Percentiles rank a stretch among this genome's conserved stretches.
phyloP scores from a whole-genome alignment of 2,797 vertebrate genomes.

The Typhlichthys eigenmanni region DNA sequence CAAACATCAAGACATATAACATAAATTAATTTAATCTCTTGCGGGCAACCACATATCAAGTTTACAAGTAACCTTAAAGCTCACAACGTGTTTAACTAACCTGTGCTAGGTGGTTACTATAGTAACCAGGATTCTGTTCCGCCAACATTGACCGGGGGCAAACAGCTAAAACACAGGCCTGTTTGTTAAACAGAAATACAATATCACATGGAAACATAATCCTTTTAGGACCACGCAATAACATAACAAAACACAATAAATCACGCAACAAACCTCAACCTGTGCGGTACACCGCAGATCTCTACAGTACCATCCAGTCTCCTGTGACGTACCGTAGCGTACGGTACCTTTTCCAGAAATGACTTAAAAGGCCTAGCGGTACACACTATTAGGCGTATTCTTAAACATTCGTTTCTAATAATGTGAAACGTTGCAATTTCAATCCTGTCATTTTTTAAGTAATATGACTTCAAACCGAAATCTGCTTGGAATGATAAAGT shows the following conservation, averaged over 20 bases:
- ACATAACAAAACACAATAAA: conserved; percentile 7
- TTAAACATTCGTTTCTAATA: no score
- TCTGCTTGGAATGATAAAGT: background rate
- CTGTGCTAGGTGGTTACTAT: conserved; percentile 47
- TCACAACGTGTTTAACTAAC: background rate
- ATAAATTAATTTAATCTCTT: background rate
- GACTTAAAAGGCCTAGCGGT: no score
- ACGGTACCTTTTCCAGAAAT: no score
- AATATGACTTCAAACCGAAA: no score
- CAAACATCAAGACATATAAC: background rate
- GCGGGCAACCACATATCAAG: no score
- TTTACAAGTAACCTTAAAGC: background rate
- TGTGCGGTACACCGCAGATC: conserved; percentile 5
- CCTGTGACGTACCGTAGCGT: background rate
- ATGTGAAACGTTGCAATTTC: background rate
- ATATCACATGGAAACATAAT: background rate
- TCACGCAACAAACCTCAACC: conserved; percentile 5
- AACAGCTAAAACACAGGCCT: background rate
- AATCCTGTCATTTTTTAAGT: no score
- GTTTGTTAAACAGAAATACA: background rate
- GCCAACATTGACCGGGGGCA: background rate
- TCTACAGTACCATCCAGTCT: background rate
- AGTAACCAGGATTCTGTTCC: conserved; percentile 39
- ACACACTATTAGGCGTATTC: background rate
- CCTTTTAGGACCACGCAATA: background rate